Evolutionary conservation across 2,797 vertebrate species (phyloP), one percentile per base, ranked within the genome.

Genomic region (Pseudopleuronectes americanus): DNA sequence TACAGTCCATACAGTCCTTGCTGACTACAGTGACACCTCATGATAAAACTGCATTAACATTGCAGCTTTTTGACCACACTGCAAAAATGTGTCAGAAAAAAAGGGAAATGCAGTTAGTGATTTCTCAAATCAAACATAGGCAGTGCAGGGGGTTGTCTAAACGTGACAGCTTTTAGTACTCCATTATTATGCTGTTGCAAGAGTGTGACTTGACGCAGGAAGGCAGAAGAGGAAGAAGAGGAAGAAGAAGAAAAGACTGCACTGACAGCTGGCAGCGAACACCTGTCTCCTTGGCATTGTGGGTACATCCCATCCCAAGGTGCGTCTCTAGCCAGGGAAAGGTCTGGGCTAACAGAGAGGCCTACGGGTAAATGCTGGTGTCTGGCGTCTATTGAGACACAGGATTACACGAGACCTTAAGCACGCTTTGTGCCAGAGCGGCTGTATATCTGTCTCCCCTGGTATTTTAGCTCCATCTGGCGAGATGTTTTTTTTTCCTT

Each of bases 191-290:
- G 48, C 41, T 38, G 64, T n/a, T 70, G 74, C 56, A 80, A 71
- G 47, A 80, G 65, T 83, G 74, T 70, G 73, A 84, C 57, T 77
- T 80, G 63, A 89, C 66, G 61, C 51, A 81, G 55, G 53, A 65
- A 77, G 77, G 24, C 74, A 66, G 65, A 62, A 74, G 31, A 26
- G 26, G 26, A 80, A 66, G 65, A 62, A 74, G 31, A 26, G 26
- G 26, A 80, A 77, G 74, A 76, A 83, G 47, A 21, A 48, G 47
- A 21, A 83, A 81, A 66, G 64, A 47, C 82, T 79, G 80, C 59
- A 62, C 52, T 74, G 88, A 89, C 93, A 94, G 93, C 91, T 94
- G 93, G 92, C 89, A 78, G 68, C 68, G 81, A 92, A 89, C 93
- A 94, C 90, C 92, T 93, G 93, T 89, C 88, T 91, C 84, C 86